Conservation (phyloP, 2,888 invertebrate genomes). For the Hipparchia sbordonii region DNA sequence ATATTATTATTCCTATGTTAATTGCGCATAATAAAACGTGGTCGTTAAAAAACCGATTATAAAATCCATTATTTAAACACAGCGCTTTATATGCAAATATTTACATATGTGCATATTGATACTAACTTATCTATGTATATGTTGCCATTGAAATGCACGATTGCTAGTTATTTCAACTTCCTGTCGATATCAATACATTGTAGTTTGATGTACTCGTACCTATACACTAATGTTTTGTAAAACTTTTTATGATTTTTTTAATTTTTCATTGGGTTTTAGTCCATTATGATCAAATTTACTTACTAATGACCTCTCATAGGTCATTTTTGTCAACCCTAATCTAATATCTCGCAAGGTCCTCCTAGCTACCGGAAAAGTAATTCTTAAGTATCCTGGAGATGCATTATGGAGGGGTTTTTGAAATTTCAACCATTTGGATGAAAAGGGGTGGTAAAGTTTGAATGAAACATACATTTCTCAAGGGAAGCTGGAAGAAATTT, state of each 20-base stretch:
- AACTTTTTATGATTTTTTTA: too few relatives aligned
- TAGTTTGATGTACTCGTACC: background rate
- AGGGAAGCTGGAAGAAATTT: too few relatives aligned
- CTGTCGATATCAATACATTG: constrained; percentile 9
- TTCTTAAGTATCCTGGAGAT: too few relatives aligned
- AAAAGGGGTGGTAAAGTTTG: background rate
- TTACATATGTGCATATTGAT: constrained; percentile 36
- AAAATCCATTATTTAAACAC: constrained; percentile 22
- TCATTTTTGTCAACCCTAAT: too few relatives aligned
- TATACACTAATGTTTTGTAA: background rate
- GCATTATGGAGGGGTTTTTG: too few relatives aligned
- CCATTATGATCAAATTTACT: too few relatives aligned
- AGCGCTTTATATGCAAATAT: constrained; percentile 21
- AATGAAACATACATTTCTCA: background rate
- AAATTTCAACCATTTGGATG: background rate
- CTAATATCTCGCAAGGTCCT: too few relatives aligned
- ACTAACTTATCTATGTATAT: constrained; percentile 45
- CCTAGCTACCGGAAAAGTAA: too few relatives aligned
- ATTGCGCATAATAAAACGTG: constrained; percentile 14
- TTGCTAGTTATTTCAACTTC: constrained; percentile 16
- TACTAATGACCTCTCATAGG: too few relatives aligned
- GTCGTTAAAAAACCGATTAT: constrained; percentile 23
- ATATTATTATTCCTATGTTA: constrained; percentile 4
- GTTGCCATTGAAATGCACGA: constrained; percentile 33
- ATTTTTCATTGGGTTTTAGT: too few relatives aligned